Evolutionary conservation across 1,140 invertebrate species (phyloP), one percentile per base, ranked within the genome.

Genomic region (Hycleus cichorii): DNA sequence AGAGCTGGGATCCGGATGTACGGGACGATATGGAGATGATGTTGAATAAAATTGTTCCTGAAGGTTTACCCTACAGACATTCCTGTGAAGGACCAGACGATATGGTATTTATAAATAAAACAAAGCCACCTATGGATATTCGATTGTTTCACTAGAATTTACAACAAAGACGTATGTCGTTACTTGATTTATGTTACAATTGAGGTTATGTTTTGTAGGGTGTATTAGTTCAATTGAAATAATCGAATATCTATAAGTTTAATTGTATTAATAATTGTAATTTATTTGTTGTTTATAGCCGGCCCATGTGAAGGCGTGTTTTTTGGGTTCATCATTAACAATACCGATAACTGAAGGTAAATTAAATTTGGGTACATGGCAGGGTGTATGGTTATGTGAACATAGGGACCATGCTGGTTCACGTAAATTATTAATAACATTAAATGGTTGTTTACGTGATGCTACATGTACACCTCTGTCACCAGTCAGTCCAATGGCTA

Each of bases 1-100:
- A 97, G 82, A 96, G 93, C 79, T 97, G 94, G 93, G 93, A 97
- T 81, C 92, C 93, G 64, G 91, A 95, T 80, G 93, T 95, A 48
- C 85, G 92, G 78, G 91, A 94, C 73, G 95, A 97, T 73, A 95
- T 96, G 91, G 93, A 97, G 80, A 97, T 95, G 91, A 96, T 97
- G 90, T 82, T 97, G 74, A 95, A 96, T 78, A 95, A 94, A 87
- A 92, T 97, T 77, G 91, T 97, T 80, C 95, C 95, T 78, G 94
- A 97, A 83, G 91, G 89, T 74, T 83, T 94, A 76, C 88, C 89
- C 72, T 97, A 95, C 74, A 86, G 91, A 78, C 95, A 98, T 79
- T 93, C 90, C 46, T 95, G 92, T 77, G 95, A 98, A 84, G 95
- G 95, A 60, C 93, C 94, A 63, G 95, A 98, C 76, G 95, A 98